Conservation (phyloP, 1,140 invertebrate species). For the roundworm (Caenorhabditis elegans) region WBcel235 BX284606.5:11658501-11659000, state of each 20-base stretch:
- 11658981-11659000: too few species aligned
- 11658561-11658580: too few species aligned
- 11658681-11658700: background rate
- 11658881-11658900: slow-evolving; percentile 16
- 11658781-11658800: background rate
- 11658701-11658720: background rate
- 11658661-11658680: background rate
- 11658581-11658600: too few species aligned
- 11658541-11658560: background rate
- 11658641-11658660: background rate
- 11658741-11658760: background rate
- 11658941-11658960: too few species aligned
- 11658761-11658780: background rate
- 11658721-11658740: background rate
- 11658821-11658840: background rate
- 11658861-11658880: background rate
- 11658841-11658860: background rate
- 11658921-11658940: too few species aligned
- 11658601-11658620: too few species aligned
- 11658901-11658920: too few species aligned
- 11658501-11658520: background rate
- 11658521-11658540: too few species aligned
- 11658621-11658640: background rate
- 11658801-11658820: background rate
- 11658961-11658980: too few species aligned